Conservation (phyloP, 2,888 invertebrate genomes). For the Gandaritis pyraliata region DNA sequence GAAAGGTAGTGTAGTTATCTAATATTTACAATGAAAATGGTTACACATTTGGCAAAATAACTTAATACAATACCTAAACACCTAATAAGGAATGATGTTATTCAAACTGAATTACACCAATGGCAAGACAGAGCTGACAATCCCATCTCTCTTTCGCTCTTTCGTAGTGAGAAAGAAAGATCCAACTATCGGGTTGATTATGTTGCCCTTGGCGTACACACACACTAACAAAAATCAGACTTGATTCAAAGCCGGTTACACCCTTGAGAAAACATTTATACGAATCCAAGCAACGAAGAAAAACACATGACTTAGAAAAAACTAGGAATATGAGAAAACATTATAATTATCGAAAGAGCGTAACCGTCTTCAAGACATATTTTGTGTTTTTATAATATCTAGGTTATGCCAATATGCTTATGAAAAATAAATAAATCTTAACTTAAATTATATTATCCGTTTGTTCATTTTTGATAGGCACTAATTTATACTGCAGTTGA, state of each 20-base stretch:
- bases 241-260: constrained; percentile 52
- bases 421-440: constrained; percentile 45
- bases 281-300: constrained; percentile 9
- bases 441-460: constrained; percentile 42
- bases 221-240: constrained; percentile 51
- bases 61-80: constrained; percentile 54
- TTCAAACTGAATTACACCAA: constrained; percentile 30
- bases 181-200: constrained; percentile 19
- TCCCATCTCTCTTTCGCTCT: constrained; percentile 27
- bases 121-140: constrained; percentile 33
- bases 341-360: constrained; percentile 43
- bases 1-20: constrained; percentile 49
- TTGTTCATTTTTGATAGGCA: constrained; percentile 50
- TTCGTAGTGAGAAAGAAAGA: constrained; percentile 22
- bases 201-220: constrained; percentile 38
- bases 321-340: constrained; percentile 36
- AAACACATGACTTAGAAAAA: constrained; percentile 31
- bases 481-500: constrained; percentile 37
- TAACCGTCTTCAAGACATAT: constrained; percentile 46
- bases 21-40: constrained; percentile 75
- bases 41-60: constrained; percentile 80
- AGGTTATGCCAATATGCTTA: constrained; percentile 46
- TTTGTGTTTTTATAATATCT: constrained; percentile 37
- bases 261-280: constrained; percentile 32
- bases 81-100: constrained; percentile 48